Evolutionary conservation across 2,113 vertebrate species (phyloP), one percentile per base, ranked within the genome.

Genomic region (Bambusicola thoracicus): DNA sequence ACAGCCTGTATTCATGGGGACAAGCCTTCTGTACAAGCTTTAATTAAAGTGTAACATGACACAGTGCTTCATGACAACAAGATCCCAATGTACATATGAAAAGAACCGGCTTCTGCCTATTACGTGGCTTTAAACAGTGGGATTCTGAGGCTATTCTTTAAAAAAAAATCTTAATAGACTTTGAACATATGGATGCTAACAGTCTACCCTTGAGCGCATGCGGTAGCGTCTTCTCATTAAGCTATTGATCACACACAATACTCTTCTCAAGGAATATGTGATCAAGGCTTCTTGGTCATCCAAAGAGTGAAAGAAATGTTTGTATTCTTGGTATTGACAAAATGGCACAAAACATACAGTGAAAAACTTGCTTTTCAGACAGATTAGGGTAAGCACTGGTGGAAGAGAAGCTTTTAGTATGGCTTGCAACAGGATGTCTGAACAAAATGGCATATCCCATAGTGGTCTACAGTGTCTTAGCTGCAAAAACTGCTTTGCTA

Each of bases 291-390:
- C 32, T 70, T 32, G 68, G 53, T 65, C 36, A 53, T 68, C 13
- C 7, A 10, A 38, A 75, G 36, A 81, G 78, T 56, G 20, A 74
- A 68, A 79, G 15, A 85, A 78, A 61, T 77, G 20, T 43, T 9
- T 73, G 25, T 34, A 38, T 78, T 82, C 20, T 63, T 74, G 32
- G 16, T 49, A 8, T 80, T 1, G 3, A 78, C 62, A 80, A 81
- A 91, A 92, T 27, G n/a, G 41, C 56, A 95, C 65, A 82, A 77
- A 91, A 87, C 59, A 90, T 34, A 93, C 43, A 78, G 34, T 44
- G 59, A 59, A 91, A 83, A 88, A 10, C 24, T 83, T 87, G 55
- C 13, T 63, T 81, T 85, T 65, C 65, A 69, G 20, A 58, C 19
- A 49, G 24, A 34, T 63, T 5, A 81, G 55, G 46, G 19, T 55